These are phyloP conservation scores for Seriola rivoliana DNA, from an alignment of 2,113 vertebrate genomes.

Conservation along the genomic window DNA sequence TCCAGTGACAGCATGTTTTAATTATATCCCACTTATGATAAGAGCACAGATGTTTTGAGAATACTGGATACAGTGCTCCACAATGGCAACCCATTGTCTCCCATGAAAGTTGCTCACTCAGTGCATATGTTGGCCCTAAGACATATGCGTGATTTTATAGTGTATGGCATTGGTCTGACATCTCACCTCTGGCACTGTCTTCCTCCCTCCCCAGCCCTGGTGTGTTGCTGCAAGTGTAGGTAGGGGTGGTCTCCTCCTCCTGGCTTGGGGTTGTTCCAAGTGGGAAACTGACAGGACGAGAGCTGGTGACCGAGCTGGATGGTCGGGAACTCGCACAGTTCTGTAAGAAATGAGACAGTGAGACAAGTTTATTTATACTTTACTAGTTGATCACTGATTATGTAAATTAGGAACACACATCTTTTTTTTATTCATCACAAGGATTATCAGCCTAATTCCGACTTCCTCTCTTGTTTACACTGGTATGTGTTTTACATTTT, in stretches of 20 bases:
- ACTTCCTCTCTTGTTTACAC: too few species aligned
- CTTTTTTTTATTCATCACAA: background rate
- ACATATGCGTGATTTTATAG: background rate
- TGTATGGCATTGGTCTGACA: background rate
- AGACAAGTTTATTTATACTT: background rate
- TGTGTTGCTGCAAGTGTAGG: constrained; percentile 21
- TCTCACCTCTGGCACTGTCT: constrained; percentile 57
- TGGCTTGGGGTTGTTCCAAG: constrained; percentile 60
- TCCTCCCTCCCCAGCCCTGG: constrained; percentile 36
- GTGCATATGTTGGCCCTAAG: background rate
- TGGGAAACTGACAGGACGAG: constrained; percentile 76
- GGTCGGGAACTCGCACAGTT: constrained; percentile 83
- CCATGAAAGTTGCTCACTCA: background rate
- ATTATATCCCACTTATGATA: background rate
- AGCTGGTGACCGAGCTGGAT: constrained; percentile 80
- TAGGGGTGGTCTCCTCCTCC: constrained; percentile 64
- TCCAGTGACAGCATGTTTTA: background rate
- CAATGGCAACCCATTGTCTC: background rate
- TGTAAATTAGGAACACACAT: background rate
- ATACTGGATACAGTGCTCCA: background rate
- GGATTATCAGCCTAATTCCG: too few species aligned
- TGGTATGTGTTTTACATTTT: too few species aligned
- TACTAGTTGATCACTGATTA: background rate
- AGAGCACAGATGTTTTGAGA: background rate
- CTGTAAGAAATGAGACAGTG: constrained; percentile 57